Percentiles rank a stretch among this genome's conserved stretches.
Conservation (phyloP, 2,797 vertebrate species). For the Chloroceryle inda region DNA sequence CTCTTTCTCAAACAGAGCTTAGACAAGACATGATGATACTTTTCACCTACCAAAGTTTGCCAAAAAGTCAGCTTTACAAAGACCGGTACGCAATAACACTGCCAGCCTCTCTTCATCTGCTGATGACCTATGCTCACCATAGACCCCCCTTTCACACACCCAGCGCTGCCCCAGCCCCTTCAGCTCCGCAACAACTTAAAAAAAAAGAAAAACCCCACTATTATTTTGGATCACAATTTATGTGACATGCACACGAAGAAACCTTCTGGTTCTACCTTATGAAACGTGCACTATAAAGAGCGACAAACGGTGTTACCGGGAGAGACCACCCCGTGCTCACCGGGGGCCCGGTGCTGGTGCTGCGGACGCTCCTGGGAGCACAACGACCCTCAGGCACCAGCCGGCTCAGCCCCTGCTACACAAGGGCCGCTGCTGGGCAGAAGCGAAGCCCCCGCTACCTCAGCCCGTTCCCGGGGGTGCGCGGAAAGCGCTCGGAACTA, state of each 20-base stretch:
- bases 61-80: neutral
- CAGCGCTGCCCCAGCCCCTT: neutral
- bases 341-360: rapidly evolving
- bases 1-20: neutral
- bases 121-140: neutral
- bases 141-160: neutral
- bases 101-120: neutral
- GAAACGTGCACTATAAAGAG: rapidly evolving
- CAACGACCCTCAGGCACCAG: neutral
- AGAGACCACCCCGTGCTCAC: rapidly evolving
- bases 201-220: neutral
- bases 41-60: neutral
- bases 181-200: neutral
- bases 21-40: rapidly evolving
- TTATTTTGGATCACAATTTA: neutral
- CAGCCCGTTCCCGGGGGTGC: rapidly evolving
- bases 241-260: neutral
- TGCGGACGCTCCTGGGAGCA: neutral
- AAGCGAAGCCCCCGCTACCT: neutral
- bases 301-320: rapidly evolving
- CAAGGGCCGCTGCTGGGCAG: rapidly evolving
- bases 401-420: neutral
- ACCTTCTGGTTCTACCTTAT: neutral
- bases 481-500: rapidly evolving
- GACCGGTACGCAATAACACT: neutral